Evolutionary conservation across 2,113 vertebrate species (phyloP).

Genomic region (Bambusicola thoracicus): DNA sequence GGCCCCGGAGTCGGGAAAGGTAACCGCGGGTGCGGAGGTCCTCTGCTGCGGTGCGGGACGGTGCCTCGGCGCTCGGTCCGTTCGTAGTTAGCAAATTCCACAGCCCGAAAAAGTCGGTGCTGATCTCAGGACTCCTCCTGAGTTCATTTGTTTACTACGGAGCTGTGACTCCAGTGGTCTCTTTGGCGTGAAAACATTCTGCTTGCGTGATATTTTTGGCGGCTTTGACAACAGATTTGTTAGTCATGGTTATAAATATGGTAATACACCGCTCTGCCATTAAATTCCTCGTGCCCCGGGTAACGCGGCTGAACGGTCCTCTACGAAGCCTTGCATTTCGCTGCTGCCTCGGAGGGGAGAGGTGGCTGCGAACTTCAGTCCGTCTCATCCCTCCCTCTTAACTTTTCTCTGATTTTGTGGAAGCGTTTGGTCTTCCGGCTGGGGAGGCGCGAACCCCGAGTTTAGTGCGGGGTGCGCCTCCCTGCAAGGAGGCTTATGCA

Average conservation of each 20-base stretch:
- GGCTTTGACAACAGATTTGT: slow-evolving; percentile 41
- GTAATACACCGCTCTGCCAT: slow-evolving; percentile 5
- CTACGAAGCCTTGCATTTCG: background rate
- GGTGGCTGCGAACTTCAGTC: background rate
- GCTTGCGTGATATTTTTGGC: slow-evolving; percentile 26
- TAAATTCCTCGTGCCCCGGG: background rate
- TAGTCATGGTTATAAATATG: slow-evolving; percentile 54
- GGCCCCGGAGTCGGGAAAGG: background rate
- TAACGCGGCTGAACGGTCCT: slow-evolving; percentile 3
- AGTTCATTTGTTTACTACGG: slow-evolving; percentile 59
- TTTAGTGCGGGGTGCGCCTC: slow-evolving; percentile 36
- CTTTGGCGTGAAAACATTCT: slow-evolving; percentile 21
- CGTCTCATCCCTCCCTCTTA: background rate
- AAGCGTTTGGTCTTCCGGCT: background rate
- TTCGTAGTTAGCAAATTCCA: background rate
- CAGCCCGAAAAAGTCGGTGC: background rate
- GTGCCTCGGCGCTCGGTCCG: background rate
- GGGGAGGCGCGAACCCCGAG: slow-evolving; percentile 13
- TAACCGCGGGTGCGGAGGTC: background rate
- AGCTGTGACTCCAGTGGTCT: background rate
- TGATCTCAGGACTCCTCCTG: background rate
- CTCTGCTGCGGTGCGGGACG: background rate
- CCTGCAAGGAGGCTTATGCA: slow-evolving; percentile 52
- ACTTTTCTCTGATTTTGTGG: slow-evolving; percentile 36
- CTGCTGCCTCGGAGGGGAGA: background rate